These are phyloP conservation scores for Gopherus flavomarginatus DNA, from an alignment of 2,113 vertebrate species.

Conservation along the genomic window DNA sequence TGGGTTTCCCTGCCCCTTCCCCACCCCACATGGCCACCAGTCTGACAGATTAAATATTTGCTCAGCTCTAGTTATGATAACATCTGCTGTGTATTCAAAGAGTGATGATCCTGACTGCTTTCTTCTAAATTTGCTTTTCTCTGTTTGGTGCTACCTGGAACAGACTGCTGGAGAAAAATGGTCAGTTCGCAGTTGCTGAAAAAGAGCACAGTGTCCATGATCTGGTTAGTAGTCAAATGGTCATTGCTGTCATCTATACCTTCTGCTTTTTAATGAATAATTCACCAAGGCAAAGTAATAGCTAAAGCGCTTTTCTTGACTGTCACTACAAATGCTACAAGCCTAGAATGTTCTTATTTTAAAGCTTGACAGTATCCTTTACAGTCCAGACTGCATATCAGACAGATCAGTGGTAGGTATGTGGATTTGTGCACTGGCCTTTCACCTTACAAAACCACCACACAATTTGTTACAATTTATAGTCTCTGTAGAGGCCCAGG, in stretches of 20 bases:
- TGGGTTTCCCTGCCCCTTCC: no score
- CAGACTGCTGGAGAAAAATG: neutral
- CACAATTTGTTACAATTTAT: fast-evolving
- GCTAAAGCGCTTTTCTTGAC: neutral
- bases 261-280: neutral
- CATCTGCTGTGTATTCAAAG: neutral
- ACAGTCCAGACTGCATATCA: neutral
- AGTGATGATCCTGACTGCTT: neutral
- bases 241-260: neutral
- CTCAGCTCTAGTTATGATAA: neutral
- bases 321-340: neutral
- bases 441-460: neutral
- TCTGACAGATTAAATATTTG: neutral
- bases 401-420: neutral
- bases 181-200: neutral
- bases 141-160: slow-evolving; percentile 36
- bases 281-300: neutral
- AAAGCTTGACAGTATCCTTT: neutral
- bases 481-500: neutral
- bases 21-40: neutral
- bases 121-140: slow-evolving; percentile 40
- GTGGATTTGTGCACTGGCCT: neutral
- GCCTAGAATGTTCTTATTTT: neutral
- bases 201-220: fast-evolving
- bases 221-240: slow-evolving; percentile 10